Base-by-base conservation (phyloP, 2,113 vertebrate species). In the Ailurus styani region DNA sequence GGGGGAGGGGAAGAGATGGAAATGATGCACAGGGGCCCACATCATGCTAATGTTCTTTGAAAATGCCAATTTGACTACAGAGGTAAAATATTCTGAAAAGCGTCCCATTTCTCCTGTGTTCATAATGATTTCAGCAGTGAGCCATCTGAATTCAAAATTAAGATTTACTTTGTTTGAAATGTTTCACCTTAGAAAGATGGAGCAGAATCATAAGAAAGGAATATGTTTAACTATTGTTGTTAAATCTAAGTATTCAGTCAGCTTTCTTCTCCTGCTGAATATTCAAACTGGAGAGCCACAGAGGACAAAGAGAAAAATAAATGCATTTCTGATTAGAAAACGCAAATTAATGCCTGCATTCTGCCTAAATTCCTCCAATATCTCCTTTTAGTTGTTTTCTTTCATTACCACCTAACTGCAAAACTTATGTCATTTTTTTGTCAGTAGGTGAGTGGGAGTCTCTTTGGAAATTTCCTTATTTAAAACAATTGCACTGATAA, bases 291-390 rank as follows among this genome's bases (percentile, higher is more conserved):
- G 81, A 97, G 90, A 97, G 87, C 88, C 45, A 85, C 47, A 78
- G 64, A 87, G 93, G 94, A 97, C 96, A 98, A 97, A 97, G 97
- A 93, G 92, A 95, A 97, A 98, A 98, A 97, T 97, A 98, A 98
- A 97, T 96, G 95, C 92, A 93, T 88, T 96, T 98, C 94, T 98
- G 96, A 98, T 98, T 97, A 97, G 84, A 82, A 98, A 98, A 97
- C 95, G 94, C 90, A 98, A 97, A 98, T 98, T 84, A 95, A 87
- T 60, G 90, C 70, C 55, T 93, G 75, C 27, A 73, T 96, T 96
- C 87, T 97, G 85, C 42, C 70, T 92, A 88, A 96, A 85, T 95
- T 93, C 47, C 45, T 95, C 50, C 90, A 95, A 85, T 94, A 95
- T 70, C 90, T 70, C 77, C 47, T 93, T 94, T 96, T 13, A 68